phyloP scores from a whole-genome alignment of 2,113 vertebrate species.

The Theristicus caerulescens region DNA sequence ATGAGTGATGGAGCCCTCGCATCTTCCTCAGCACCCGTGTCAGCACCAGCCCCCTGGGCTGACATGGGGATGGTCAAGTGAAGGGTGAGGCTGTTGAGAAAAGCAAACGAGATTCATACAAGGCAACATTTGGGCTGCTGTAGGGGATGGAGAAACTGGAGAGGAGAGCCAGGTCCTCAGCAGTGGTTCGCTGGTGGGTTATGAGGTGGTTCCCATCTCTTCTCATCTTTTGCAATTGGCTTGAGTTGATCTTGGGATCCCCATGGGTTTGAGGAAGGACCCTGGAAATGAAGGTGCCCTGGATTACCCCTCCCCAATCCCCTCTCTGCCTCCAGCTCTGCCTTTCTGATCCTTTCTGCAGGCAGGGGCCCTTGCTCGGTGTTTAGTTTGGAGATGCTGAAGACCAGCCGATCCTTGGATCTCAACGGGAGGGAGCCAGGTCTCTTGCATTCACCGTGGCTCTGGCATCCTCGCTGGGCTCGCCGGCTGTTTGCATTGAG shows the following conservation, averaged over 20 bases:
- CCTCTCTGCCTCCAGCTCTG: neutral
- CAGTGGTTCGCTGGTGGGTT: neutral
- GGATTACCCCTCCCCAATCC: neutral
- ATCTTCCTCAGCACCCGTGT: fast-evolving
- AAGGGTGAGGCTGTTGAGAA: neutral
- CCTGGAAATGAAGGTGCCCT: neutral
- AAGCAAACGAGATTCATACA: too few relatives aligned
- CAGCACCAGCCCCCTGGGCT: neutral
- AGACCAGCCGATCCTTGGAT: neutral
- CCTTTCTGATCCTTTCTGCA: neutral
- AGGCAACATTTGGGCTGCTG: neutral
- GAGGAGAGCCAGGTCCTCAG: neutral
- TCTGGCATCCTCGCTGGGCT: neutral
- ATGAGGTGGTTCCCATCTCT: neutral
- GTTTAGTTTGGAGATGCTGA: neutral
- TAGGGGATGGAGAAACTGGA: neutral
- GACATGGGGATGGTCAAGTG: too few relatives aligned
- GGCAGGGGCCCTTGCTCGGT: neutral
- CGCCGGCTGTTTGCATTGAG: neutral
- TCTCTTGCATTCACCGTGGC: fast-evolving
- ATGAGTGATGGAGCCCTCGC: neutral
- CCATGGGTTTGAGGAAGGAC: neutral
- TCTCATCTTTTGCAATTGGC: neutral
- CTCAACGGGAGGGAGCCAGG: neutral
- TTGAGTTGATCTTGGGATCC: neutral